Evolutionary conservation across 2,113 vertebrate genomes (phyloP), one percentile per base, ranked within the genome.

Genomic region (Ondatra zibethicus): DNA sequence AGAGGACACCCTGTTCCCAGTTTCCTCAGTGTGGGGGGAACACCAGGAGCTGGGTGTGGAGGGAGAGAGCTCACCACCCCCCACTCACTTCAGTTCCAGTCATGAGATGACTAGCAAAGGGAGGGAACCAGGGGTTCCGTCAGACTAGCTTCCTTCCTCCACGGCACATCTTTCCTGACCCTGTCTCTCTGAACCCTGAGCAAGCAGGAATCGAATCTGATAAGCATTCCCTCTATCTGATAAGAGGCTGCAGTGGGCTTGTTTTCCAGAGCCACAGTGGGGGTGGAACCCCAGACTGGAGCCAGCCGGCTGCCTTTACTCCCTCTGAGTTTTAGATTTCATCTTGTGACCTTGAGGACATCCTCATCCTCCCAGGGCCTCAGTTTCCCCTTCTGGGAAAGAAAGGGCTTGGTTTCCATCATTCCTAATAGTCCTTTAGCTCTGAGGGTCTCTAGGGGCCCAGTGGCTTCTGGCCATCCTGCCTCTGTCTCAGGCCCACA

Each of bases 301-400:
- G 84, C 80, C 92, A 14, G 45, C 66, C 77, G 72, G 91, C 52
- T 33, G 5, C 42, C 4, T 17, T 21, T 55, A 16, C 31, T 36
- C 25, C 31, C 10, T 2, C 31, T 19, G 21, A 1, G 3, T 21
- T 23, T 39, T 5, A 2, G 4, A 33, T 31, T 21, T 33, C 68
- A 6, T 14, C 21, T 80, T n/a, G 52, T 52, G 52, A 65, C 52
- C 77, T 45, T 25, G 63, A 88, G 36, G 80, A 70, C 78, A 42
- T 25, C 63, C 8, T 80, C 31, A 63, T 13, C 73, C 13, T 45
- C 73, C 58, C 9, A 5, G 39, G 65, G 39, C 77, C 93, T 94
- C 36, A 0, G 68, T 93, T 94, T 94, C 70, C 63, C 68, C 23
- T 36, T 95, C 84, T 33, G 70, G 72, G 73, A 76, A 72, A 89